These are phyloP conservation scores for Agrilus cyanescens DNA, from an alignment of 2,888 invertebrate species.

Conservation along the genomic window DNA sequence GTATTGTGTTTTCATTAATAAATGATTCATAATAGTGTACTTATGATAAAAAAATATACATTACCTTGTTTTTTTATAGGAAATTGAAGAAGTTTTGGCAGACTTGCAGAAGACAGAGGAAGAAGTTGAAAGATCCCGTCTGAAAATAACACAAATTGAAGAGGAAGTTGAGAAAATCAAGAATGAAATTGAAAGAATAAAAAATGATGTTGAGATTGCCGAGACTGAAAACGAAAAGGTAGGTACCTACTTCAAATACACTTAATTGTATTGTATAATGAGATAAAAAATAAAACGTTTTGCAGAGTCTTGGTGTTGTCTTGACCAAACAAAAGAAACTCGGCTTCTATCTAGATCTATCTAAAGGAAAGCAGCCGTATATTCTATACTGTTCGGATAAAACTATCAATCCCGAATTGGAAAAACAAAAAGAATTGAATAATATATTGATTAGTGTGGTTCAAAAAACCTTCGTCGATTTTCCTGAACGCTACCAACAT, in stretches of 20 bases:
- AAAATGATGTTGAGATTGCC: slow-evolving; percentile 2
- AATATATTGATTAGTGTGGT: slow-evolving; percentile 45
- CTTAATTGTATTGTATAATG: slow-evolving; percentile 28
- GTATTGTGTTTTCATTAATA: too few relatives aligned
- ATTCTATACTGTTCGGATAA: slow-evolving; percentile 31
- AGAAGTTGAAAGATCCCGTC: slow-evolving; percentile 23
- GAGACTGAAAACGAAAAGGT: slow-evolving; percentile 16
- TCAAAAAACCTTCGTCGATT: slow-evolving; percentile 45
- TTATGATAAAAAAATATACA: too few relatives aligned
- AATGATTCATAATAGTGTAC: too few relatives aligned
- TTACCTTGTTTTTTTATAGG: slow-evolving; percentile 12
- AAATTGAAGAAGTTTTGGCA: slow-evolving; percentile 21
- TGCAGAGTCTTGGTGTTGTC: slow-evolving; percentile 45
- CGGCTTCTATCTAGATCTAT: slow-evolving; percentile 43
- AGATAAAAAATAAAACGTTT: slow-evolving; percentile 11
- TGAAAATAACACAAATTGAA: slow-evolving; percentile 16
- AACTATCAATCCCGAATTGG: slow-evolving; percentile 42
- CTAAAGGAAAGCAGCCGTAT: slow-evolving; percentile 31
- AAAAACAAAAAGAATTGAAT: slow-evolving; percentile 46
- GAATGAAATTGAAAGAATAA: slow-evolving; percentile 11
- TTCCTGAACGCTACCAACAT: slow-evolving; percentile 43
- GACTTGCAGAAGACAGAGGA: slow-evolving; percentile 21
- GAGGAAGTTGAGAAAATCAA: slow-evolving; percentile 7
- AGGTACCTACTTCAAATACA: slow-evolving; percentile 21
- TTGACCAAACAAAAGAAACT: slow-evolving; percentile 60